Conservation (phyloP, 2,113 vertebrate genomes). For the Gallinago jamesoni region DNA sequence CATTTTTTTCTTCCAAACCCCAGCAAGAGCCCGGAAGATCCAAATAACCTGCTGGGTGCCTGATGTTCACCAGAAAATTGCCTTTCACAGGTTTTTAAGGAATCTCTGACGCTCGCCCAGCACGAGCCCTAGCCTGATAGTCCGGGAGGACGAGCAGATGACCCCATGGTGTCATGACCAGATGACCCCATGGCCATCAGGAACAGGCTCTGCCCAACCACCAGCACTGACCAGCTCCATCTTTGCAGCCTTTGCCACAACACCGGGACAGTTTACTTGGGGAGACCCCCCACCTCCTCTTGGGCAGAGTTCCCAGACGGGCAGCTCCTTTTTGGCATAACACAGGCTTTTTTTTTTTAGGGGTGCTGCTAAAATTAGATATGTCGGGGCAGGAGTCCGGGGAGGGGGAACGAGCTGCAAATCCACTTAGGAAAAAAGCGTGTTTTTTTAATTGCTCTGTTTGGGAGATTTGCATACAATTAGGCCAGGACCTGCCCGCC, state of each 20-base stretch:
- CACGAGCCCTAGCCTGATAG: neutral
- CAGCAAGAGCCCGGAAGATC: neutral
- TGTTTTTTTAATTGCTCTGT: neutral
- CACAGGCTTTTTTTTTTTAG: neutral
- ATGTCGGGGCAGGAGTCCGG: neutral
- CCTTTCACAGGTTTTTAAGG: neutral
- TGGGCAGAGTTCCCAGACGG: fast-evolving
- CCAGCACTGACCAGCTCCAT: neutral
- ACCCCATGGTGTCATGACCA: fast-evolving
- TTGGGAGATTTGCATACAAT: slow-evolving; percentile 60
- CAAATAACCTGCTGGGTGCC: too few relatives aligned
- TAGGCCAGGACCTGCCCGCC: neutral
- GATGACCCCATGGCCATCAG: fast-evolving
- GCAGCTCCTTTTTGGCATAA: neutral
- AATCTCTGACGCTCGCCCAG: neutral
- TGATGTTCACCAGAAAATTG: neutral
- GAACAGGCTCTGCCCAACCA: neutral
- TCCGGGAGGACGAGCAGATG: neutral
- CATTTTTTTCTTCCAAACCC: neutral
- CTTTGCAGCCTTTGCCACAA: neutral
- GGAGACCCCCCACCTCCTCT: neutral
- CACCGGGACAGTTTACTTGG: neutral
- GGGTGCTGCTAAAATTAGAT: neutral
- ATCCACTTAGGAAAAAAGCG: slow-evolving; percentile 37
- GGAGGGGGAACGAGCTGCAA: neutral